Evolutionary conservation across 2,113 vertebrate genomes (phyloP), one percentile per base, ranked within the genome.

Genomic region (Chinchilla lanigera): DNA sequence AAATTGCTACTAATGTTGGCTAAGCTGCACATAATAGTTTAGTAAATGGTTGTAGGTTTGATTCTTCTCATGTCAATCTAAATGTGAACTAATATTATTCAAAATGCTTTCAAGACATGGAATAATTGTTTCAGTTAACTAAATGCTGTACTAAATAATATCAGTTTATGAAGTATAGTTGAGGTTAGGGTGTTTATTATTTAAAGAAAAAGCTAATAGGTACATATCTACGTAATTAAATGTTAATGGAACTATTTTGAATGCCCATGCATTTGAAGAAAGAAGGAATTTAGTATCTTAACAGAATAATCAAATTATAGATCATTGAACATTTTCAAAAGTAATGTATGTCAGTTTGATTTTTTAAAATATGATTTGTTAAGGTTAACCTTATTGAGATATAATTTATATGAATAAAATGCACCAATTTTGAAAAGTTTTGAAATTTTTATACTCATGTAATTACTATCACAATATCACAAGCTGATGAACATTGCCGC

Each of bases 111-210:
- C 60, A 96, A 95, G 97, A 94, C n/a, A 83, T 78, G 75, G 93
- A 90, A 85, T 96, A 96, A 97, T 98, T 97, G 82, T 93, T 95
- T 97, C 90, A 96, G 82, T 96, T 96, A 97, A 97, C 97, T 97
- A 96, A 97, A 96, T 92, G 83, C 82, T 90, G 93, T 90, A 86
- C 77, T 81, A 96, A 92, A 96, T 96, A 95, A 91, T 96, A 96
- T 93, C 56, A 90, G 91, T 93, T 97, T 95, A 67, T 95, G 81
- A 95, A 90, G 22, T 82, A n/a, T 71, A 81, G 83, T 93, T 95
- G 83, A 93, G 33, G 94, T 80, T 89, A 92, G 92, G 58, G 41
- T 69, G 71, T 77, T 50, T 95, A 90, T 35, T 9, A 77, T 84
- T 97, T 96, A 71, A 96, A 92, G 60, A 84, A 93, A 94, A 86